phyloP scores from a whole-genome alignment of 2,113 vertebrate genomes.

The Coreoperca whiteheadi region DNA sequence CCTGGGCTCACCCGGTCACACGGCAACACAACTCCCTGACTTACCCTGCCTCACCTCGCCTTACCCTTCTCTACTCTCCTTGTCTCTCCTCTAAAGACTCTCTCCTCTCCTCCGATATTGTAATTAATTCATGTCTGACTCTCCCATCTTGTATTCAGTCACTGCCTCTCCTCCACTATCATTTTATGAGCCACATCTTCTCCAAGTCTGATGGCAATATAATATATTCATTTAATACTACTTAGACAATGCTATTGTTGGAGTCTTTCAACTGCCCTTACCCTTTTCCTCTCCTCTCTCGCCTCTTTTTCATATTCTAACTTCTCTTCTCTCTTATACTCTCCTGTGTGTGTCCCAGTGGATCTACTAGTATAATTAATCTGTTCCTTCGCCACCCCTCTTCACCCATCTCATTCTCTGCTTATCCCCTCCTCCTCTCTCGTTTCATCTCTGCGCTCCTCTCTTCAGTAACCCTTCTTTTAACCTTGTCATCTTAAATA shows the following conservation, averaged over 20 bases:
- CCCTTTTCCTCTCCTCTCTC: not conserved
- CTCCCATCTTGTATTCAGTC: constrained; percentile 11
- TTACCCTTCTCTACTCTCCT: not conserved
- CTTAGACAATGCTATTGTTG: constrained; percentile 16
- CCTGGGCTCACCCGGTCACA: constrained; percentile 31
- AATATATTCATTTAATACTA: constrained; percentile 16
- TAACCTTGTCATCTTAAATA: constrained; percentile 70
- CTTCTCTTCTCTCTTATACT: constrained; percentile 4
- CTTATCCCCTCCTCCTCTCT: constrained; percentile 47
- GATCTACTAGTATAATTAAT: constrained; percentile 65
- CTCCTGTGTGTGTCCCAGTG: constrained; percentile 36
- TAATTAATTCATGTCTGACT: constrained; percentile 32
- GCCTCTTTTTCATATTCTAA: not conserved
- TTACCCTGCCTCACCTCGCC: constrained; percentile 32
- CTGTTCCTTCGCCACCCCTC: constrained; percentile 30
- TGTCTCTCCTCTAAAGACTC: constrained; percentile 5
- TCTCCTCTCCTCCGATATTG: constrained; percentile 30
- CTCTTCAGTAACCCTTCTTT: constrained; percentile 51
- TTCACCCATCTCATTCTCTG: constrained; percentile 49
- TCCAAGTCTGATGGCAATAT: not conserved
- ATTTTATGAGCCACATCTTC: constrained; percentile 34
- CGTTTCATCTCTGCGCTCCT: constrained; percentile 27
- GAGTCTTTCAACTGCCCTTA: constrained; percentile 10
- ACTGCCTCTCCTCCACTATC: not conserved
- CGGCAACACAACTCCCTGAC: constrained; percentile 54